Conservation (phyloP, 2,113 vertebrate genomes). For the Gymnocephalus cernua region DNA sequence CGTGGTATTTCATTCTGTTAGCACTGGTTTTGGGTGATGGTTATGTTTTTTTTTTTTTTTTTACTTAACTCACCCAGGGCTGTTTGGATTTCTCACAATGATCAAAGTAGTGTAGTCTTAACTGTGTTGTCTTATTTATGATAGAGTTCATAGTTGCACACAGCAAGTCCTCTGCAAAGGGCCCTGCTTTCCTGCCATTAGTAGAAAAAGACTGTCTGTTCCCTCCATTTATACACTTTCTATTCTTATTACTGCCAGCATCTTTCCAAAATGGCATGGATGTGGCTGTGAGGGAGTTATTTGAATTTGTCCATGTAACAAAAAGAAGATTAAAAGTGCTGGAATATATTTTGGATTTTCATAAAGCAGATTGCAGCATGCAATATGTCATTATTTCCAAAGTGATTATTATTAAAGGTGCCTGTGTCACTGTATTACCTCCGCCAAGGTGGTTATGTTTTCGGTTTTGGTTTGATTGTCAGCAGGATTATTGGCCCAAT, state of each 20-base stretch:
- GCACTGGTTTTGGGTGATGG: conserved; percentile 4
- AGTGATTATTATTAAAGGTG: too few species aligned
- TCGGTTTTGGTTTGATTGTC: too few species aligned
- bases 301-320: not conserved
- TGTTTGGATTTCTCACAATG: conserved; percentile 1
- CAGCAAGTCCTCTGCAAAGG: conserved; percentile 6
- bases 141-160: conserved; percentile 26
- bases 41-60: conserved; percentile 29
- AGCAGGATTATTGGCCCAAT: too few species aligned
- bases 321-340: not conserved
- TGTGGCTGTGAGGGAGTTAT: not conserved
- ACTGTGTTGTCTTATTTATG: conserved; percentile 34
- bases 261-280: not conserved
- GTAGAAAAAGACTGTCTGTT: conserved; percentile 1
- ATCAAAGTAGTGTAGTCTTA: conserved; percentile 14
- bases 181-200: conserved; percentile 30
- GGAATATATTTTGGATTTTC: not conserved
- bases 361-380: not conserved
- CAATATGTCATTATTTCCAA: not conserved
- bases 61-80: not conserved
- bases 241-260: not conserved
- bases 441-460: too few species aligned
- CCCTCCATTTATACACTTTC: not conserved
- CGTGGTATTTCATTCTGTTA: conserved; percentile 3
- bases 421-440: too few species aligned